Evolutionary conservation across 2,888 invertebrate genomes (phyloP).

Genomic region (Microchrysa polita): DNA sequence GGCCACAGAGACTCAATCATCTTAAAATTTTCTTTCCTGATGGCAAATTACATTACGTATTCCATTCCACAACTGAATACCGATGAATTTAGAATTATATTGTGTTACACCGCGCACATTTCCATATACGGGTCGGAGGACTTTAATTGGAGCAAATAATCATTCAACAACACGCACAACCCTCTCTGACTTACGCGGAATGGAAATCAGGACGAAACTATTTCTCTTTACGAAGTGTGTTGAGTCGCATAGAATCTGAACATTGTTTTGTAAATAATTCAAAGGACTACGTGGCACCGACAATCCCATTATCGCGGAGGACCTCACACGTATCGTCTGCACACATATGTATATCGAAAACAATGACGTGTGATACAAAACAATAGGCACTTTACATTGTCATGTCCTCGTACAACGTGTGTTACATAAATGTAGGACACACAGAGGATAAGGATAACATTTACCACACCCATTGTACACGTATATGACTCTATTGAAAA

Average conservation of each 20-base stretch:
- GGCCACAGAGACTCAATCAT: too few relatives aligned
- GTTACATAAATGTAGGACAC: slow-evolving; percentile 3
- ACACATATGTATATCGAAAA: not conserved
- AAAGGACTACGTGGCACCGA: not conserved
- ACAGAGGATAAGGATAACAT: too few relatives aligned
- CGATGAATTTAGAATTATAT: too few relatives aligned
- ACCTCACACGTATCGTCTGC: not conserved
- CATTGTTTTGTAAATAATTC: slow-evolving; percentile 4
- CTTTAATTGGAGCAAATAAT: not conserved
- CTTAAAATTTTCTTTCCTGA: too few relatives aligned
- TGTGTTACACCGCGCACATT: too few relatives aligned
- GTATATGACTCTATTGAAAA: slow-evolving; percentile 22
- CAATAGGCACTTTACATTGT: slow-evolving; percentile 2
- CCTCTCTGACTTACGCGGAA: not conserved
- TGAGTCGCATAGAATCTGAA: not conserved
- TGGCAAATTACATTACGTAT: too few relatives aligned
- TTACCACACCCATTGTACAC: slow-evolving; percentile 16
- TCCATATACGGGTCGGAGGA: not conserved
- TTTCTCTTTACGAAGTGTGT: too few relatives aligned
- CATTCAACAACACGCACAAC: not conserved
- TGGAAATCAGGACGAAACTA: not conserved
- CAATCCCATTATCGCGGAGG: not conserved
- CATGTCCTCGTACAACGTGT: not conserved
- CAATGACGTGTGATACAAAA: not conserved
- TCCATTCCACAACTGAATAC: too few relatives aligned